A percentile compares a stretch with the other conserved stretches of the same genome.
phyloP scores from a whole-genome alignment of 2,113 vertebrate species.

The Psophia crepitans region DNA sequence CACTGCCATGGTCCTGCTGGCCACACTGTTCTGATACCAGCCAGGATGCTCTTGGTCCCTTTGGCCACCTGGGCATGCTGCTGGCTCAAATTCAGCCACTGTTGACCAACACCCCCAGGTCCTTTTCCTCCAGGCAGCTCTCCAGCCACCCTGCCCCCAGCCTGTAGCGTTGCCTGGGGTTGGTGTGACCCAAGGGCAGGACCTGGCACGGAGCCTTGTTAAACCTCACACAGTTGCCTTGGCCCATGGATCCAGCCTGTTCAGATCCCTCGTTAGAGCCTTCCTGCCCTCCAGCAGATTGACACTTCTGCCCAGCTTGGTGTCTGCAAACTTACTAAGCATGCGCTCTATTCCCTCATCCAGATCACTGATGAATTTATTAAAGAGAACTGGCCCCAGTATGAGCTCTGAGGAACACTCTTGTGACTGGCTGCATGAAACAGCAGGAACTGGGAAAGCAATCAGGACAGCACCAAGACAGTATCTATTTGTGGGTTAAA shows the following conservation, averaged over 20 bases:
- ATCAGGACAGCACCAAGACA: not conserved
- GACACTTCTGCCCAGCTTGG: no score
- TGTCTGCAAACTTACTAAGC: not conserved
- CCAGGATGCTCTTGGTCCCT: not conserved
- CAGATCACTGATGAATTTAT: not conserved
- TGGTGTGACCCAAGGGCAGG: no score
- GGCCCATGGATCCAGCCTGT: not conserved
- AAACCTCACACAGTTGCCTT: not conserved
- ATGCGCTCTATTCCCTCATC: not conserved
- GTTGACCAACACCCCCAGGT: not conserved
- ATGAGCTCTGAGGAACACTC: not conserved
- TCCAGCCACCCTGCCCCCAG: no score
- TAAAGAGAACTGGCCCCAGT: not conserved
- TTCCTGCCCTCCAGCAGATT: not conserved
- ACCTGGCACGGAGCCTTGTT: not conserved
- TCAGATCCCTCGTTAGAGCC: not conserved
- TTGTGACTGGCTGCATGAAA: not conserved
- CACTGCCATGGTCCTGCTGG: not conserved
- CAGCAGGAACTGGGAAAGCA: fast-evolving
- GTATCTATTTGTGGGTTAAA: not conserved
- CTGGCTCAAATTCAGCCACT: not conserved
- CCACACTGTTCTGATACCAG: not conserved
- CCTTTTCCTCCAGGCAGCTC: not conserved
- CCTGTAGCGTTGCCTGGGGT: no score
- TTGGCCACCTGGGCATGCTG: not conserved